Conservation (phyloP, 2,888 invertebrate species). For the Scaptomyza parva region DNA sequence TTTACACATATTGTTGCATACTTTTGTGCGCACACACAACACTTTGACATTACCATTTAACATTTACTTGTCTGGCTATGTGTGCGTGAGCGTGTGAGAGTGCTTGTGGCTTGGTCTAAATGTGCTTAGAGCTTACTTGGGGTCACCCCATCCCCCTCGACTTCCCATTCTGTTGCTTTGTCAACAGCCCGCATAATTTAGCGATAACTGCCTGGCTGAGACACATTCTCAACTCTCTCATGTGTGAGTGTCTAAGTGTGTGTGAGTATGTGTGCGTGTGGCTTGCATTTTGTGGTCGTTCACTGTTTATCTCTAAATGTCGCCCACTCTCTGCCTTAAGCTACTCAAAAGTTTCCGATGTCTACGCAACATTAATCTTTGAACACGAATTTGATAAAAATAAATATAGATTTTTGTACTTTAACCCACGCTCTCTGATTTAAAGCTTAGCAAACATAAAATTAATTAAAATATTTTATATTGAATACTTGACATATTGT, state of each 20-base stretch:
- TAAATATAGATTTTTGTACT: background rate
- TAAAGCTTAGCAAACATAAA: too few relatives aligned
- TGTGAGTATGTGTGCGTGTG: conserved; percentile 33
- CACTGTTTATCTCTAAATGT: conserved; percentile 48
- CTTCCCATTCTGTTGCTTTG: conserved; percentile 19
- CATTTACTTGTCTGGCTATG: conserved; percentile 30
- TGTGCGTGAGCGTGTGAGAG: conserved; percentile 12
- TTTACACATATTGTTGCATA: conserved; percentile 50
- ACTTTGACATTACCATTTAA: conserved; percentile 73
- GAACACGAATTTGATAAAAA: background rate
- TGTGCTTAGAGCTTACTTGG: conserved; percentile 44
- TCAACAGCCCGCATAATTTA: conserved; percentile 62
- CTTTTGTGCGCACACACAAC: conserved; percentile 65
- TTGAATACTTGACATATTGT: too few relatives aligned
- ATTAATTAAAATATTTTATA: too few relatives aligned
- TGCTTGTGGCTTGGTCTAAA: conserved; percentile 45
- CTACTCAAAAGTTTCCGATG: conserved; percentile 16
- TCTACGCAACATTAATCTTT: conserved; percentile 6
- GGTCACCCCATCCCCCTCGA: conserved; percentile 14
- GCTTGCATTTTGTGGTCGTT: conserved; percentile 56
- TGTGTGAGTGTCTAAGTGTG: conserved; percentile 7
- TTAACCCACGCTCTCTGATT: background rate
- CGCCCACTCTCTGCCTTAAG: conserved; percentile 4
- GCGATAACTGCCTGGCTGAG: conserved; percentile 50
- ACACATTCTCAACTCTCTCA: conserved; percentile 38